phyloP scores from a whole-genome alignment of 1,140 invertebrate species.

The Phortica variegata region DNA sequence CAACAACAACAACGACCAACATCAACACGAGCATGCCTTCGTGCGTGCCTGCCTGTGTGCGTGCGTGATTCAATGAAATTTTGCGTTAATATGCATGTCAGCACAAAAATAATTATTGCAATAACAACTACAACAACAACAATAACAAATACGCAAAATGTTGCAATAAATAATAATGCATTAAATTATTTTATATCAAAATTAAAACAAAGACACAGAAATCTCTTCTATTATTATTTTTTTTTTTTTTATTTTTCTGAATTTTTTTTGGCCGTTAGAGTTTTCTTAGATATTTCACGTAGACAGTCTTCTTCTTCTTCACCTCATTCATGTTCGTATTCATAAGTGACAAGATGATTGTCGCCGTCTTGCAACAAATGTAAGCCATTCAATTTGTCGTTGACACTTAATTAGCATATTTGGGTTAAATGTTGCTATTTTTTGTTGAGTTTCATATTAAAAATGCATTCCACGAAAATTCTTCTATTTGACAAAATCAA shows the following conservation, averaged over 20 bases:
- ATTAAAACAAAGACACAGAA: constrained; percentile 15
- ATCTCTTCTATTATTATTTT: background rate
- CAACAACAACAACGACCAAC: constrained; percentile 22
- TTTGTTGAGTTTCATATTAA: too few relatives aligned
- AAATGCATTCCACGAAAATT: too few relatives aligned
- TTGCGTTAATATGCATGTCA: too few relatives aligned
- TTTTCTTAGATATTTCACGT: constrained; percentile 39
- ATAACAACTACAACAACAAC: constrained; percentile 12
- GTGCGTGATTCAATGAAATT: too few relatives aligned
- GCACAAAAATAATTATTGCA: too few relatives aligned
- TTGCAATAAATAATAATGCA: constrained; percentile 36
- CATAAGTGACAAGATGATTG: constrained; percentile 2
- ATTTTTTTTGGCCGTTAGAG: constrained; percentile 23
- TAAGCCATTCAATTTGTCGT: constrained; percentile 54
- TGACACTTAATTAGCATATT: constrained; percentile 51
- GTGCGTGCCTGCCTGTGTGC: too few relatives aligned
- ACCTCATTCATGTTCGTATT: constrained; percentile 31
- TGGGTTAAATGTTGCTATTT: constrained; percentile 49
- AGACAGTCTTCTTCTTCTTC: too few relatives aligned
- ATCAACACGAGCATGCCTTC: too few relatives aligned
- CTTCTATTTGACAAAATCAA: too few relatives aligned
- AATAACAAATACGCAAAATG: constrained; percentile 18
- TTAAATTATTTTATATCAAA: background rate
- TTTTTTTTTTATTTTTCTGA: constrained; percentile 7
- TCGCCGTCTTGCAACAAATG: constrained; percentile 52